Percentiles rank a stretch among this genome's conserved stretches.
Conservation (phyloP, 2,113 vertebrate species). For the Andinoacara biseriatus region DNA sequence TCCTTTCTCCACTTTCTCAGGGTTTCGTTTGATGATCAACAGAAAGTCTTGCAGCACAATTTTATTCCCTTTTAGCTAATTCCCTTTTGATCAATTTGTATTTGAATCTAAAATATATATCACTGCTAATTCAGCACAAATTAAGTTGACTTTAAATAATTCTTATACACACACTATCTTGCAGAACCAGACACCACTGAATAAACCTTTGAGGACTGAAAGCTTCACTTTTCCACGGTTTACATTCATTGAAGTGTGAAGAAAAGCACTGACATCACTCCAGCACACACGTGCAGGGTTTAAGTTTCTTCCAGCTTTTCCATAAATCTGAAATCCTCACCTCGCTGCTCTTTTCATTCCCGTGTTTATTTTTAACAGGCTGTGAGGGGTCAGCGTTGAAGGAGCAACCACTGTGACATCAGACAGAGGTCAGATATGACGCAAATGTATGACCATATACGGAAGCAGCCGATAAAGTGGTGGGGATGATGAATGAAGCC, state of each 20-base stretch:
- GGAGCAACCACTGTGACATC: neutral
- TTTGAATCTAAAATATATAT: neutral
- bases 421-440: neutral
- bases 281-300: neutral
- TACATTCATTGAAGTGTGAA: neutral
- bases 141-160: neutral
- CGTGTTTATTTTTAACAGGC: neutral
- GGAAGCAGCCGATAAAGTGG: neutral
- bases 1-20: neutral
- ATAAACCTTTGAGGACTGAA: neutral
- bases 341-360: no score
- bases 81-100: neutral
- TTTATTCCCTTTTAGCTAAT: neutral
- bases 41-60: neutral
- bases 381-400: neutral
- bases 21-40: neutral
- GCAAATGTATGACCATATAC: neutral
- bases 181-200: conserved; percentile 11
- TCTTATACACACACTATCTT: neutral
- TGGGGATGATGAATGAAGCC: neutral
- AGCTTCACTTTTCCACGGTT: neutral
- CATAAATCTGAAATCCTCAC: neutral
- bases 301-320: neutral
- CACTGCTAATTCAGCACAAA: neutral
- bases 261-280: neutral